phyloP scores from a whole-genome alignment of 2,888 invertebrate species.

The Arenicola marina region DNA sequence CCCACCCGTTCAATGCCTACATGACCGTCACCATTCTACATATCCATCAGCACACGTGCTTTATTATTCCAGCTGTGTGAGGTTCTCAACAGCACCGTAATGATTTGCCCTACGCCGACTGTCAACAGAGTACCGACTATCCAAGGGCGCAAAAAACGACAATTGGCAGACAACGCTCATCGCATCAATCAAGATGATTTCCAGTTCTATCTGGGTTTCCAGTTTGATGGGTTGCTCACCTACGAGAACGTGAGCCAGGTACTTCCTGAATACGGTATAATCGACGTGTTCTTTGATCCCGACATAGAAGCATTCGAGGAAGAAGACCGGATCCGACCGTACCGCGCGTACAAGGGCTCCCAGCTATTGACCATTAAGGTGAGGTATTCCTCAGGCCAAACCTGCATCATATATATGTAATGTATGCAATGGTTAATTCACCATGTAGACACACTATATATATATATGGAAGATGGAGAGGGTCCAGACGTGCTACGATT shows the following conservation, averaged over 20 bases:
- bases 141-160: neutral
- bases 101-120: neutral
- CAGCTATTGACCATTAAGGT: neutral
- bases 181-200: neutral
- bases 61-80: neutral
- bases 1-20: neutral
- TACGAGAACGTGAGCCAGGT: neutral
- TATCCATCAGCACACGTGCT: neutral
- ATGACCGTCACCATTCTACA: neutral
- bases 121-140: neutral
- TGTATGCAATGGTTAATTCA: too few species aligned
- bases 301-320: too few species aligned
- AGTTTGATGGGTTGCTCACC: neutral
- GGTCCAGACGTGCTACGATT: too few species aligned
- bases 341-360: neutral
- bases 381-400: too few species aligned
- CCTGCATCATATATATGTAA: too few species aligned
- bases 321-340: neutral
- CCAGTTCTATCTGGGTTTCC: slow-evolving; percentile 5
- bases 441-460: too few species aligned
- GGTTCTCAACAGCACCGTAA: slow-evolving; percentile 1
- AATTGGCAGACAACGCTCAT: neutral
- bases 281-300: neutral
- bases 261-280: neutral
- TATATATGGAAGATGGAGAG: too few species aligned